Evolutionary conservation across 1,140 invertebrate genomes (phyloP), one percentile per base, ranked within the genome.

Genomic region (Sarcophaga peregrina): DNA sequence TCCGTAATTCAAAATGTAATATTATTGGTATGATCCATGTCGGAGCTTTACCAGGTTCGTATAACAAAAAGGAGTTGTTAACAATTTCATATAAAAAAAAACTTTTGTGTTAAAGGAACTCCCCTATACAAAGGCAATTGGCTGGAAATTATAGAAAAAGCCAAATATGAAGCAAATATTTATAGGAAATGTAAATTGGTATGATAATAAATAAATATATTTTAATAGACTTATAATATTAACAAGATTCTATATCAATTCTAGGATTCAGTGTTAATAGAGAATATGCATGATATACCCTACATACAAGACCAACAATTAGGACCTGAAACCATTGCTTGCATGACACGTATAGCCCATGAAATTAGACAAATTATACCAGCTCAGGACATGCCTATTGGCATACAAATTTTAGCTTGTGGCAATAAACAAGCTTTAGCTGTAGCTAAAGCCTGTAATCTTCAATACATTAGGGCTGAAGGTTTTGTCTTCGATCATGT

Each of bases 201-300:
- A 47, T 58, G 45, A 62, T 20, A 50, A 62, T 20, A 50, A 47
- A 48, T 1, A 46, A 46, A 82, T 72, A 45, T 68, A 5, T 45
- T 1, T 17, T 68, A 37, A 15, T 13, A 46, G 2, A 46, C 54
- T 25, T 80, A 52, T 17, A 80, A 54, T 37, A 52, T 15, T 13
- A 46, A 11, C 25, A 62, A 37, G 13, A 48, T 72, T 72, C 13
- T 1, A 1, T 68, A 73, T 20, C 46, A 0, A 5, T 87, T 82
- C 82, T 82, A 96, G 95, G 95, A 97, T 91, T 95, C 92, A 20
- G 90, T 97, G 3, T 87, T 97, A 11, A 89, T 97, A 3, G 96
- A 97, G 91, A 97, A 97, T 87, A 97, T 97, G 96, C 93, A 96
- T 87, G 96, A 97, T 88, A 87, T 96, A 15, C 96, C 96, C 0